Base-by-base conservation (phyloP, 2,888 invertebrate species). In the Podabrus alpinus region DNA sequence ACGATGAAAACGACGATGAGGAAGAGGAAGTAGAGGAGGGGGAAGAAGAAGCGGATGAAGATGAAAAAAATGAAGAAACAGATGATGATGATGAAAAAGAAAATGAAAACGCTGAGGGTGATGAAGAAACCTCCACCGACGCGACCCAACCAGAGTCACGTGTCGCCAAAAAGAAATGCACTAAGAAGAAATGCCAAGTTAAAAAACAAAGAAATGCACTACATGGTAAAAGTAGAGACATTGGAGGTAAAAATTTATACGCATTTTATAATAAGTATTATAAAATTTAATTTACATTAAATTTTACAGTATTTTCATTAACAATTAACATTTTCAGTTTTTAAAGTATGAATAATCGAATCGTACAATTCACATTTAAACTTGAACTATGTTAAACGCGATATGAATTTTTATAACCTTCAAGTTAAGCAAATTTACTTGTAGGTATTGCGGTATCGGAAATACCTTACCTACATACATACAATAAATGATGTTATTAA, bases 401-500 rank as follows among this genome's bases (percentile, higher is more conserved):
- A 45, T 45, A 45, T 45, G 45, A 45, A 45, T 45, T 45, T 45
- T 45, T 45, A 45, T n/a, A n/a, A 45, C 45, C 45, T 45, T 45
- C n/a, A 45, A 45, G n/a, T 45, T 45, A 45, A n/a, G 4, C 10
- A 11, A 25, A 11, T 11, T 11, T 25, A 13, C 11, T 19, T 19
- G n/a, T n/a, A 19, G 7, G n/a, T 45, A 45, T 71, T 71, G 59
- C 70, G 70, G 70, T 71, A 71, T 70, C 17, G 45, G 11, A 66
- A 13, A 70, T 71, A 19, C 66, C 21, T 66, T 59, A 71, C 70
- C 70, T 15, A 59, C 15, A 59, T 15, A 59, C 15, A 59, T 59
- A 21, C n/a, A 9, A 24, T 24, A 24, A 24, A 24, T 24, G 24
- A 24, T 1, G 9, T 24, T 24, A 13, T 29, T 29, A 13, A 24